phyloP scores from a whole-genome alignment of 2,888 invertebrate species.

The Hirudinaria manillensis region DNA sequence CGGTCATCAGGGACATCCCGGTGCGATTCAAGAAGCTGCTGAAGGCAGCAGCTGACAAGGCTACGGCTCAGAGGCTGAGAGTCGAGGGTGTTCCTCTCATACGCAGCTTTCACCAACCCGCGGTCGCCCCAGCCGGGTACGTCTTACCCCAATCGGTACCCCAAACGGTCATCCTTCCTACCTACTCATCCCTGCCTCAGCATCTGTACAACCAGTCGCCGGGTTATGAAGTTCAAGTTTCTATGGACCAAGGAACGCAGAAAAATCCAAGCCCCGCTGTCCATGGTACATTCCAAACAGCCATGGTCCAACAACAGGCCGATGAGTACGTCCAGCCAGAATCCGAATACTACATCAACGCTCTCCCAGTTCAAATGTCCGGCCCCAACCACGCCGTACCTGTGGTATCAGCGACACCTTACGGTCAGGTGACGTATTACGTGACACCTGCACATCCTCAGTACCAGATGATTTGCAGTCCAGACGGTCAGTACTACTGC shows the following conservation, averaged over 20 bases:
- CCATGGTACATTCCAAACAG: not conserved
- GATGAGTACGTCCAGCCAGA: not conserved
- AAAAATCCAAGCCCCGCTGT: too few species aligned
- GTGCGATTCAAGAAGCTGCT: constrained; percentile 22
- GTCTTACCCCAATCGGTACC: not conserved
- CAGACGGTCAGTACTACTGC: not conserved
- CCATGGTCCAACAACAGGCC: not conserved
- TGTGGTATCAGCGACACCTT: not conserved
- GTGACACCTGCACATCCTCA: not conserved
- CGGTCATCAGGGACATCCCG: constrained; percentile 21
- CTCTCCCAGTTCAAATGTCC: not conserved
- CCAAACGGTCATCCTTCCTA: not conserved
- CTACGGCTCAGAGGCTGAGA: constrained; percentile 11
- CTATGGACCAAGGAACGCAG: not conserved
- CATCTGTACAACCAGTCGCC: not conserved
- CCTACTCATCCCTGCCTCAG: not conserved
- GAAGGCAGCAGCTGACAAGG: constrained; percentile 21
- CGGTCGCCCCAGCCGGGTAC: not conserved
- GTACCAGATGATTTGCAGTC: not conserved
- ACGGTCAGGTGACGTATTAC: constrained; percentile 7
- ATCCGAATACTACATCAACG: not conserved
- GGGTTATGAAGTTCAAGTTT: constrained; percentile 1
- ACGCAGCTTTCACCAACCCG: not conserved
- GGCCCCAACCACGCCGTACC: not conserved
- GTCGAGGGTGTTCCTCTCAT: constrained; percentile 26